Conservation (phyloP, 2,797 vertebrate species). For the Ara ararauna region DNA sequence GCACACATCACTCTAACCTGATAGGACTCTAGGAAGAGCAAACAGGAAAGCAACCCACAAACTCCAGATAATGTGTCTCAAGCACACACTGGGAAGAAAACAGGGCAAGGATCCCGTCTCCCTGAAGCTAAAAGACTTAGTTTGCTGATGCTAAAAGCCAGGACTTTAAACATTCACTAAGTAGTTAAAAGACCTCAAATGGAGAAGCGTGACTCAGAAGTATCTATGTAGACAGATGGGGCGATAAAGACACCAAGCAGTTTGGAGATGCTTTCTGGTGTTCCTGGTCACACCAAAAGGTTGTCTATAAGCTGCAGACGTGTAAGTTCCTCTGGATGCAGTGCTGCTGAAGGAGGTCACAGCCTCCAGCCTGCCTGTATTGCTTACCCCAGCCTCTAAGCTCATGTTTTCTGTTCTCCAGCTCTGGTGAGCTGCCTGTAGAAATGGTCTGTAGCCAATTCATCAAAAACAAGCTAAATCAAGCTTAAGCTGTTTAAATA, state of each 20-base stretch:
- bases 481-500: background rate
- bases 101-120: background rate
- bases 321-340: accelerated
- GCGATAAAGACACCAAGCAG: background rate
- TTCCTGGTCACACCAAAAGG: background rate
- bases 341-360: background rate
- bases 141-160: background rate
- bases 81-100: background rate
- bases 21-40: background rate
- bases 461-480: background rate
- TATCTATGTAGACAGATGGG: background rate
- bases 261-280: accelerated
- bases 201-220: background rate
- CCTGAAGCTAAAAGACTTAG: background rate
- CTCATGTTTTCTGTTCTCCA: background rate
- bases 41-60: background rate
- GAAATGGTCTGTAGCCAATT: background rate
- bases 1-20: background rate
- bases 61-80: background rate
- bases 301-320: background rate
- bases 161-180: background rate
- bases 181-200: background rate
- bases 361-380: background rate
- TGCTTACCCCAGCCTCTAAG: background rate
- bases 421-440: background rate